Conservation (phyloP, 2,888 invertebrate species). For the Aleiodes leptofemur region DNA sequence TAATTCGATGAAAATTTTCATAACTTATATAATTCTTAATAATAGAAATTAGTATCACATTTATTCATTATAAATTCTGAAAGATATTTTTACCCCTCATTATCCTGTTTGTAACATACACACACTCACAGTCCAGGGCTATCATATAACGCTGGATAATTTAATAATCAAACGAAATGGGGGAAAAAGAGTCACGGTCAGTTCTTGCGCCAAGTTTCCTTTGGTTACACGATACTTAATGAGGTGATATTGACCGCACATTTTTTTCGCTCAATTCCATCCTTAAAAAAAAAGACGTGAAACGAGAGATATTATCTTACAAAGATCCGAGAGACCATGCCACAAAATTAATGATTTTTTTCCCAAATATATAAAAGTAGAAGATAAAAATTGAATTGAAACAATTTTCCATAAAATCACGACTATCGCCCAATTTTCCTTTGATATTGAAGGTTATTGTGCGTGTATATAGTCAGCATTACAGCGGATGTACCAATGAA, state of each 20-base stretch:
- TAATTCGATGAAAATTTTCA: no score
- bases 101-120: no score
- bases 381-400: not conserved
- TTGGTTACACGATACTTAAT: conserved; percentile 59
- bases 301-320: conserved; percentile 17
- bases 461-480: conserved; percentile 61
- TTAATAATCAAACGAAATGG: conserved; percentile 2
- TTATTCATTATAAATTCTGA: no score
- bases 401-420: conserved; percentile 27
- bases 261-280: conserved; percentile 57
- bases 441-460: conserved; percentile 62
- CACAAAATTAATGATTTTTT: conserved; percentile 32
- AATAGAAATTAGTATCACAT: no score
- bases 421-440: conserved; percentile 51
- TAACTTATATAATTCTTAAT: no score
- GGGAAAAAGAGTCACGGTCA: not conserved
- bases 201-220: conserved; percentile 40
- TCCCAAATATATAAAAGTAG: not conserved
- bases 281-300: not conserved
- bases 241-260: conserved; percentile 58
- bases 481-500: conserved; percentile 74
- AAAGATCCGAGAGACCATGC: not conserved
- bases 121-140: not conserved
- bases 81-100: no score
- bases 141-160: conserved; percentile 5